A percentile compares a stretch with the other conserved stretches of the same genome.
Evolutionary conservation across 2,797 vertebrate genomes (phyloP).

Genomic region (Melanotaenia boesemani): DNA sequence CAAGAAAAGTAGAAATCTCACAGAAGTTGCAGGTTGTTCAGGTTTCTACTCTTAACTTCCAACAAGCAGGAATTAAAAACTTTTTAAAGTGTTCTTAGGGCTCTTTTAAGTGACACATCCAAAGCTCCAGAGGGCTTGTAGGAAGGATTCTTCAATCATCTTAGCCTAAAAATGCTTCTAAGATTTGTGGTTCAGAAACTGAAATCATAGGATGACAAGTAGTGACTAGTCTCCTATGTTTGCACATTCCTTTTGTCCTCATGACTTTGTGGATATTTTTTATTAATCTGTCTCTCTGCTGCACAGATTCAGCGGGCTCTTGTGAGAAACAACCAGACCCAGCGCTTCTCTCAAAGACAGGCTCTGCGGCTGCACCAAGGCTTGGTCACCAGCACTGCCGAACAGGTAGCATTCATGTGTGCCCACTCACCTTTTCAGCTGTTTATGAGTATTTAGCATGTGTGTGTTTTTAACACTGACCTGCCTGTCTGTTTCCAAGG

Average conservation of each 20-base stretch:
- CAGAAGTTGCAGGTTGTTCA: background rate
- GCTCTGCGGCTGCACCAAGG: conserved; percentile 93
- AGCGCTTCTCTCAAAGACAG: conserved; percentile 91
- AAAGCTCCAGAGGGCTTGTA: background rate
- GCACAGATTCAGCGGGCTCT: conserved; percentile 90
- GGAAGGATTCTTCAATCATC: background rate
- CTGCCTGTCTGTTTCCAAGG: conserved; percentile 78
- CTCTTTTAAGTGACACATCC: background rate
- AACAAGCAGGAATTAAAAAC: background rate
- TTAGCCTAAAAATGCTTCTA: background rate
- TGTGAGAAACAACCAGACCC: conserved; percentile 92
- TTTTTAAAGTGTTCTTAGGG: background rate
- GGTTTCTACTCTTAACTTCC: background rate
- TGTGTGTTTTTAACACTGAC: conserved; percentile 8
- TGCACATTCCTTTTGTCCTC: background rate
- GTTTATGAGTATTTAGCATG: conserved; percentile 14
- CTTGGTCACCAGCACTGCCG: conserved; percentile 91
- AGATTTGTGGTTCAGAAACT: background rate
- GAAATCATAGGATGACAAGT: conserved; percentile 8
- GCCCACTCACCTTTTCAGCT: conserved; percentile 36
- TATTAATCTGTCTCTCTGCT: background rate
- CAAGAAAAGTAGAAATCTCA: background rate
- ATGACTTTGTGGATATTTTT: background rate
- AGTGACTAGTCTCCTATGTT: background rate
- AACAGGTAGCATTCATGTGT: conserved; percentile 83